Evolutionary conservation across 2,888 invertebrate species (phyloP), one percentile per base, ranked within the genome.

Genomic region (Bombyx huttoni): DNA sequence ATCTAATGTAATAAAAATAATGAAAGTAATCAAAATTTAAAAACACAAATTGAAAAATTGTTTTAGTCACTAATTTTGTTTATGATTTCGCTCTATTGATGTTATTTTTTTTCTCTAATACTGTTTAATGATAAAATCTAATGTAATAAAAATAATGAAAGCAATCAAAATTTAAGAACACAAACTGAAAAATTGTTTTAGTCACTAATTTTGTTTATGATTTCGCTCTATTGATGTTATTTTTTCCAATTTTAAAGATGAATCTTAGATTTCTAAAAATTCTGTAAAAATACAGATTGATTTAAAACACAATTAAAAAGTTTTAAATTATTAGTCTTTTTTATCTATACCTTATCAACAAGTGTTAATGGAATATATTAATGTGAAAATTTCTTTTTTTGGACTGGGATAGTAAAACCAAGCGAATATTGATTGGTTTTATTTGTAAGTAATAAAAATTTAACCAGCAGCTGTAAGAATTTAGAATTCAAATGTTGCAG

Each of bases 401-500:
- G 8, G 40, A 8, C 40, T 40, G 12, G 40, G 9, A 40, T 40
- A 40, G 8, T 10, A 40, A 40, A 40, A 40, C 8, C 12, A 8
- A 40, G 3, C 1, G 12, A 40, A 40, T 40, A 10, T 12, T 40
- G 62, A 56, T 57, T 56, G 61, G 57, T 55, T 34, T 51, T 14
- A 47, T 51, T 51, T 51, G 46, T 46, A 47, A 10, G n/a, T 51
- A 12, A 7, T 24, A 35, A 40, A 24, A 35, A 33, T 33, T 5
- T 24, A 48, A 14, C 45, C n/a, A 33, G 34, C 49, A 51, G 48
- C 12, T 47, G n/a, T 34, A 14, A n/a, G 33, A 35, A 49, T 12
- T 52, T 50, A 52, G 50, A 54, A 52, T 49, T 91, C 92, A 79
- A 95, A 96, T 49, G 94, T 94, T 49, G 92, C 92, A 52, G 96